Evolutionary conservation across 2,797 vertebrate genomes (phyloP).

Genomic region (Artibeus lituratus): DNA sequence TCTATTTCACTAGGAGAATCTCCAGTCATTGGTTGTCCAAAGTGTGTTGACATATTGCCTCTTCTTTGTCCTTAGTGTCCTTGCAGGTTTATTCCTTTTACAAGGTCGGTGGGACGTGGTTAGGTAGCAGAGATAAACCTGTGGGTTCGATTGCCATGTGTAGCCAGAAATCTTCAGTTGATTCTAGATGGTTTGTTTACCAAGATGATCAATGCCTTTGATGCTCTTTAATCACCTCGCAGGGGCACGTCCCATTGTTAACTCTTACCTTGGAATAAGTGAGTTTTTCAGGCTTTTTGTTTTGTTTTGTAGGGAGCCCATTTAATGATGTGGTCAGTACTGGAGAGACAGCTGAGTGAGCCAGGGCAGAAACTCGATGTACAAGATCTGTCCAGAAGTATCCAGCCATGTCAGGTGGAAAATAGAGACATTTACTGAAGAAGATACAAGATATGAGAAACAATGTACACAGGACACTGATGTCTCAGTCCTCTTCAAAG

Average conservation of each 20-base stretch:
- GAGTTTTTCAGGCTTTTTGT: background rate
- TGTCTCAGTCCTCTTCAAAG: no score
- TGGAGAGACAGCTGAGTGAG: background rate
- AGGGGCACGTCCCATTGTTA: background rate
- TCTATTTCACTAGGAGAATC: background rate
- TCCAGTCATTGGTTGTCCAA: background rate
- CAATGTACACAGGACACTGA: no score
- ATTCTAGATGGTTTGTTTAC: background rate
- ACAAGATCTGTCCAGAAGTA: no score
- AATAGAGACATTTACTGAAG: no score
- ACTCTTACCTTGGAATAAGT: background rate
- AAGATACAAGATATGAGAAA: no score
- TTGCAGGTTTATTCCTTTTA: background rate
- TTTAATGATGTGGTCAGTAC: background rate
- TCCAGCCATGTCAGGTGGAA: no score
- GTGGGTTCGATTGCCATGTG: background rate
- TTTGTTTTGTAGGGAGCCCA: background rate
- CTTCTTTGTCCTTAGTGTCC: background rate
- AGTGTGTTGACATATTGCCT: background rate
- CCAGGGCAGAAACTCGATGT: background rate
- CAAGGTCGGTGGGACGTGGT: background rate
- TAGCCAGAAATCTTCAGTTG: background rate
- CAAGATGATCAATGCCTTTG: background rate
- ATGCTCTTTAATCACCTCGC: background rate
- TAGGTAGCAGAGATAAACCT: background rate